Base-by-base conservation (phyloP, 53 echinoderm and acorn worm species). In the Astropecten irregularis region DNA sequence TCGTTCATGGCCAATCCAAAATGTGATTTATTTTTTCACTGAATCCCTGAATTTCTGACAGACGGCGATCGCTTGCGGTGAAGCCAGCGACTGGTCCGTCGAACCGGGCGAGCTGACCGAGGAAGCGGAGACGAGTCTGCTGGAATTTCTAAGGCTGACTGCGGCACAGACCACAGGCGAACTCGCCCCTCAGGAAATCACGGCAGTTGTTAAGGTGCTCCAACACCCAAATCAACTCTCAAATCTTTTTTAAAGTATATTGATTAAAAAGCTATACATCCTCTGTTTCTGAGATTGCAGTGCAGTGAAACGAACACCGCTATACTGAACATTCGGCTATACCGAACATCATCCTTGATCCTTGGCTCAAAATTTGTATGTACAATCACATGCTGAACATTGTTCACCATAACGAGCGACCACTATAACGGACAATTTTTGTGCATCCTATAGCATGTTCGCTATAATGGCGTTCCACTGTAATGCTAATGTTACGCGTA, bases 131-230 rank as follows among this genome's bases (percentile, higher is more conserved):
- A 28, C 35, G 21, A 37, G 36, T 23, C 73, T 73, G 36, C 30
- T 33, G 4, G 25, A 73, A 22, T 73, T 55, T 40, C 47, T 73
- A 37, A 73, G 55, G 73, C 14, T 73, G 21, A 4, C 55, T 26
- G 54, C 11, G 37, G 8, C 54, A 50, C 49, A 50, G 6, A 35
- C 54, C 0, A 20, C 56, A 0, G 39, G 35, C 2, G 15, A 54
- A 22, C 51, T 53, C n/a, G 34, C 34, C 16, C 23, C 40, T 21
- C 37, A 36, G 38, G 73, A 73, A 23, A 55, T 56, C 10, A 56
- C 33, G 20, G 73, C 53, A 11, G 38, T 73, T 55, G 28, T 56
- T 23, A 38, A 73, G 73, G 73, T 73, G 55, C 22, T 40, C 9
- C 28, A 6, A 36, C 33, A 30, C n/a, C n/a, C n/a, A n/a, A n/a